A percentile compares a stretch with the other conserved stretches of the same genome.
phyloP scores from a whole-genome alignment of 2,888 invertebrate species.

The Koerneria pararmatus region DNA sequence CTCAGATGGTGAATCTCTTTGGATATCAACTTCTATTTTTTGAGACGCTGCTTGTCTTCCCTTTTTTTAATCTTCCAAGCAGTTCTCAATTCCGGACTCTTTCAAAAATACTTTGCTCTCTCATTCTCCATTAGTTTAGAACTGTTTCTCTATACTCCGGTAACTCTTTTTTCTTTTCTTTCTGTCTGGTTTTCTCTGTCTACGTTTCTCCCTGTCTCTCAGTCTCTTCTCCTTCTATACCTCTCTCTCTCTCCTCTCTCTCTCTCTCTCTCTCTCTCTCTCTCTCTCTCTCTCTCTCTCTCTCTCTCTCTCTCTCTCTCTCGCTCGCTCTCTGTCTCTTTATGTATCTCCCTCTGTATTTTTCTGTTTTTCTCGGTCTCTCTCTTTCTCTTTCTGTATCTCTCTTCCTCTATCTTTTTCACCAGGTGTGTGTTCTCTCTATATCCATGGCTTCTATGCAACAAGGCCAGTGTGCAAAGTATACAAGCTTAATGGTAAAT shows the following conservation, averaged over 20 bases:
- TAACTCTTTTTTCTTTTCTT: no score
- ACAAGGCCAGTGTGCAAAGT: background rate
- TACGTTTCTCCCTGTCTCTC: background rate
- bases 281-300: conserved; percentile 8
- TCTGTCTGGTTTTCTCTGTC: no score
- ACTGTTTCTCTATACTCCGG: no score
- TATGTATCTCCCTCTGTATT: conserved; percentile 9
- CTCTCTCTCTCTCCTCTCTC: conserved; percentile 12
- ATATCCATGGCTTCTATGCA: background rate
- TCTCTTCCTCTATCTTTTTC: conserved; percentile 11
- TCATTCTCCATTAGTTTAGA: no score
- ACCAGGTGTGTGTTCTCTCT: background rate
- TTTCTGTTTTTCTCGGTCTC: conserved; percentile 15
- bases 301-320: conserved; percentile 12
- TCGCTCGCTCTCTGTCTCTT: conserved; percentile 17
- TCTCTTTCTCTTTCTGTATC: conserved; percentile 17
- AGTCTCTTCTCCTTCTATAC: conserved; percentile 13
- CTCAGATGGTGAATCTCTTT: no score
- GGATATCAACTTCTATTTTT: no score
- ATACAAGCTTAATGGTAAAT: conserved; percentile 9
- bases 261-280: conserved; percentile 20
- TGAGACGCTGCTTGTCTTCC: no score
- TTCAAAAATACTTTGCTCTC: no score
- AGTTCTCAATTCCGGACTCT: no score
- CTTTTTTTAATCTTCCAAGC: no score